A percentile compares a stretch with the other conserved stretches of the same genome.
These are phyloP conservation scores for Agrotis puta DNA, from an alignment of 2,888 invertebrate genomes.

Conservation along the genomic window DNA sequence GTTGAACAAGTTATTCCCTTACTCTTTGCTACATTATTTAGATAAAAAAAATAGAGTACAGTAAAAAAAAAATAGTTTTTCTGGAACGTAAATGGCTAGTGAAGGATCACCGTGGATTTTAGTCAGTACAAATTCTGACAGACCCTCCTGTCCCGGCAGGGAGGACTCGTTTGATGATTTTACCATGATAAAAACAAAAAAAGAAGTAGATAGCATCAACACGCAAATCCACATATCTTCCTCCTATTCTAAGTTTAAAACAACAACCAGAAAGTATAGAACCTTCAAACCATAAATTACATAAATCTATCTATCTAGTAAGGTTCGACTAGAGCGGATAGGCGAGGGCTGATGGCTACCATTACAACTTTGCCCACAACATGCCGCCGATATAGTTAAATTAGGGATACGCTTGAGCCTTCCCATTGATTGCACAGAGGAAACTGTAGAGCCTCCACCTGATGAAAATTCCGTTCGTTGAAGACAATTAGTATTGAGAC, in stretches of 20 bases:
- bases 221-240: no score
- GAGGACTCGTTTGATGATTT: no score
- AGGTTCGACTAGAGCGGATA: conserved; percentile 29
- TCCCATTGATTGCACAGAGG: conserved; percentile 57
- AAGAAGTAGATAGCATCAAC: no score
- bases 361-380: conserved; percentile 73
- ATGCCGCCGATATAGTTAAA: conserved; percentile 75
- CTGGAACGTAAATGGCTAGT: no score
- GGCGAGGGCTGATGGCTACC: conserved; percentile 66
- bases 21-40: not conserved
- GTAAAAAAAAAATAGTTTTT: not conserved
- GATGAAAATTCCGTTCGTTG: not conserved
- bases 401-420: conserved; percentile 72
- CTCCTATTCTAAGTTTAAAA: no score
- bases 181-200: no score
- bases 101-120: no score
- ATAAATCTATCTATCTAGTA: conserved; percentile 24
- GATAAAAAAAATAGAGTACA: not conserved
- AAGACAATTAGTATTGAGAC: no score
- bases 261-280: not conserved
- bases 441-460: conserved; percentile 15
- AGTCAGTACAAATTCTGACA: no score
- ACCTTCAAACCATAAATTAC: conserved; percentile 32
- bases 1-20: not conserved
- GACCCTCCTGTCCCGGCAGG: no score